phyloP scores from a whole-genome alignment of 2,888 invertebrate genomes.

The Phymatocera aterrima region DNA sequence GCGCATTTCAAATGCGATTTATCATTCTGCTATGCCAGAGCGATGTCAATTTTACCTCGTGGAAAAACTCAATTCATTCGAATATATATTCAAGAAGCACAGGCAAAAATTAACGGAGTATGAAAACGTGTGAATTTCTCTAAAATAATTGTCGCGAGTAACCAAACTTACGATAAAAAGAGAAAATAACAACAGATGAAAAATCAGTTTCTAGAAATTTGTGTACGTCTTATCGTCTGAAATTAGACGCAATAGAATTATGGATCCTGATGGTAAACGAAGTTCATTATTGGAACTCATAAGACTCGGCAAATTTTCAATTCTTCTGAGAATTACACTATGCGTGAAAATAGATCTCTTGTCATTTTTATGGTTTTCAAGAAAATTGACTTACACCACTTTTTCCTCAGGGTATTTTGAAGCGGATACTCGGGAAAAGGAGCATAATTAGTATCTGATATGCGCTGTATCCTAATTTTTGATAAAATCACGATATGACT shows the following conservation, averaged over 20 bases:
- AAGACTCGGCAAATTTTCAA: background rate
- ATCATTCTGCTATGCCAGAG: background rate
- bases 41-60: background rate
- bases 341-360: too few relatives aligned
- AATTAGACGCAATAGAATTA: background rate
- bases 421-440: background rate
- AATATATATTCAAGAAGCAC: background rate
- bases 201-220: too few relatives aligned
- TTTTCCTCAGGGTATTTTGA: too few relatives aligned
- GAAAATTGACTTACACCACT: too few relatives aligned
- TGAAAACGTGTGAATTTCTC: background rate
- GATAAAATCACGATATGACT: background rate
- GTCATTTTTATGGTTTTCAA: too few relatives aligned
- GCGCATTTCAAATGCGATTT: background rate
- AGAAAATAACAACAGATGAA: background rate
- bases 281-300: background rate
- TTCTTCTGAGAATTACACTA: too few relatives aligned
- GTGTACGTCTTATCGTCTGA: background rate
- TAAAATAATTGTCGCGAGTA: background rate
- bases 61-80: background rate
- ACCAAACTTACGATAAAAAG: background rate
- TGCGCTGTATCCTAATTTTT: background rate
- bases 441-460: background rate
- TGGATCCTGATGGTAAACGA: background rate
- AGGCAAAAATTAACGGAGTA: background rate